These are phyloP conservation scores for Papilio polyxenes DNA, from an alignment of 1,140 invertebrate genomes.

Conservation along the genomic window DNA sequence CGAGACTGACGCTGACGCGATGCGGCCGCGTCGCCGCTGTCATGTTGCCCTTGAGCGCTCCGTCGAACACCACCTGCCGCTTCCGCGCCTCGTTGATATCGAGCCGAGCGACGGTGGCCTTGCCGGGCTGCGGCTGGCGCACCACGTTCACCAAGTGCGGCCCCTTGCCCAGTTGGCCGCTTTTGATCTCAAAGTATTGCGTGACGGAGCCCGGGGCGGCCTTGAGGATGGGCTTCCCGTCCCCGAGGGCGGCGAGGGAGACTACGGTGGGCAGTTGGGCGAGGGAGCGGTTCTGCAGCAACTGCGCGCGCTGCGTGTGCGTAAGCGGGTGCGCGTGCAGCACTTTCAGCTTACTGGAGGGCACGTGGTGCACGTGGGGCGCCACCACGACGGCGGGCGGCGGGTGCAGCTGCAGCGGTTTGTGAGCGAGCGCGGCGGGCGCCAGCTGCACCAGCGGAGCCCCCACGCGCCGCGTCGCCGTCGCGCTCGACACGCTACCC, in stretches of 20 bases:
- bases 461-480: slow-evolving; percentile 45
- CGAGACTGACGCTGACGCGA: slow-evolving; percentile 56
- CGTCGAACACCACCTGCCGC: slow-evolving; percentile 58
- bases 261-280: slow-evolving; percentile 63
- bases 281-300: slow-evolving; percentile 60
- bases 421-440: slow-evolving; percentile 53
- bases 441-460: slow-evolving; percentile 60
- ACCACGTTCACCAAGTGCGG: slow-evolving; percentile 71
- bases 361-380: slow-evolving; percentile 61
- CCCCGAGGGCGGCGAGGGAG: slow-evolving; percentile 62
- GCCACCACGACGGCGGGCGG: slow-evolving; percentile 55
- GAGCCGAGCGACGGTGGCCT: slow-evolving; percentile 50
- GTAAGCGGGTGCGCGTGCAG: slow-evolving; percentile 69
- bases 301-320: slow-evolving; percentile 60
- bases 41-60: slow-evolving; percentile 55
- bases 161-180: slow-evolving; percentile 63
- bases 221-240: slow-evolving; percentile 62
- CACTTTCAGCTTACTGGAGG: slow-evolving; percentile 67
- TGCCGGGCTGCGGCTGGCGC: slow-evolving; percentile 58
- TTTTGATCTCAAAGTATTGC: slow-evolving; percentile 72
- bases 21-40: slow-evolving; percentile 52
- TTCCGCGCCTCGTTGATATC: slow-evolving; percentile 60
- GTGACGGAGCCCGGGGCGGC: slow-evolving; percentile 62
- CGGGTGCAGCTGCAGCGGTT: slow-evolving; percentile 52
- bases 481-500: slow-evolving; percentile 42